A percentile compares a stretch with the other conserved stretches of the same genome.
These are phyloP conservation scores for Ornithoptera priamus DNA, from an alignment of 2,888 invertebrate species.

Conservation along the genomic window DNA sequence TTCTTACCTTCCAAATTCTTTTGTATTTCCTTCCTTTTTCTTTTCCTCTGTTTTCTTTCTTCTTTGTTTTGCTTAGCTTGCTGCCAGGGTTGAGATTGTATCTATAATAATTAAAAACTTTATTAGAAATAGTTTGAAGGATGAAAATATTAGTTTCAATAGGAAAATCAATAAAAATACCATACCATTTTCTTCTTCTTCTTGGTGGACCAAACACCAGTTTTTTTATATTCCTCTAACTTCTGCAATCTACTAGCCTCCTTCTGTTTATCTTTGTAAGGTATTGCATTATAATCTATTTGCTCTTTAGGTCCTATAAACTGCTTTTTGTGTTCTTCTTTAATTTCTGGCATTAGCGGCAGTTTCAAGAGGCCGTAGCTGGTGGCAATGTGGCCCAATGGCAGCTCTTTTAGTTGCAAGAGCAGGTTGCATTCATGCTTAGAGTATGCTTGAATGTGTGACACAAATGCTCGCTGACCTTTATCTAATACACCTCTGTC, in stretches of 20 bases:
- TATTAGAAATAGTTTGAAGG: neutral
- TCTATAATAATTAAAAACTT: conserved; percentile 45
- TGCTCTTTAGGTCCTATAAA: conserved; percentile 73
- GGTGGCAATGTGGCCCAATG: conserved; percentile 87
- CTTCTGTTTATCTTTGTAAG: conserved; percentile 88
- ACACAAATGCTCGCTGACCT: conserved; percentile 95
- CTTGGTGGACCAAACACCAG: conserved; percentile 87
- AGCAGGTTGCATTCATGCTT: conserved; percentile 97
- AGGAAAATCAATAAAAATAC: neutral
- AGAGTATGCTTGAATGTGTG: conserved; percentile 94
- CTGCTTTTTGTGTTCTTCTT: conserved; percentile 78
- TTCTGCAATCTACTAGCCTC: conserved; percentile 87
- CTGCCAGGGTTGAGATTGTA: conserved; percentile 87
- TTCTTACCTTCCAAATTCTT: conserved; percentile 73
- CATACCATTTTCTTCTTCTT: conserved; percentile 77
- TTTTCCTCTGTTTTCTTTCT: conserved; percentile 81
- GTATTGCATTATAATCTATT: conserved; percentile 86
- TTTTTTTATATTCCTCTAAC: conserved; percentile 84
- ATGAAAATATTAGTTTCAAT: neutral
- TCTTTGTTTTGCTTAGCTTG: conserved; percentile 86
- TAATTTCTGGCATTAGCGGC: conserved; percentile 97
- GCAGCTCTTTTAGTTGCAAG: conserved; percentile 91
- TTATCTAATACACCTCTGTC: conserved; percentile 92
- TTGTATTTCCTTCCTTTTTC: conserved; percentile 81
- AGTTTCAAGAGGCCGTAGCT: conserved; percentile 94